Percentiles rank a stretch among this genome's conserved stretches.
phyloP scores from a whole-genome alignment of 2,888 invertebrate species.

The Archaeoteleia sp. region DNA sequence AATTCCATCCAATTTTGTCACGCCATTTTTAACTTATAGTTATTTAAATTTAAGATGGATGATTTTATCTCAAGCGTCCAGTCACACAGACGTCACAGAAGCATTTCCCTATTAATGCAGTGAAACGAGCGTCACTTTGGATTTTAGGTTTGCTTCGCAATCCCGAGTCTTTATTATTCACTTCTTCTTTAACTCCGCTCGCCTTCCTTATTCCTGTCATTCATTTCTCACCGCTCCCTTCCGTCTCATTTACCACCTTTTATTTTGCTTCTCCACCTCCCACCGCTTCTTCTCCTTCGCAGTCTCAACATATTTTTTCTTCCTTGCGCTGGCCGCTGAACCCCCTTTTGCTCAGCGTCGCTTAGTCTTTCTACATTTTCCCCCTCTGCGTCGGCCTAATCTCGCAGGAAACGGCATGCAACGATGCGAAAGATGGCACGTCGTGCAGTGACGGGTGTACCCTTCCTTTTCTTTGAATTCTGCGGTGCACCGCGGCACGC shows the following conservation, averaged over 20 bases:
- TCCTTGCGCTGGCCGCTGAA: constrained; percentile 8
- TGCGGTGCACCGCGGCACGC: constrained; percentile 14
- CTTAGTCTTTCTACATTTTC: constrained; percentile 24
- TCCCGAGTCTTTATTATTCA: constrained; percentile 32
- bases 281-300: constrained; percentile 6
- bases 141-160: constrained; percentile 6
- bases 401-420: constrained; percentile 25
- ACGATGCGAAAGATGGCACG: constrained; percentile 19
- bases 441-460: constrained; percentile 2
- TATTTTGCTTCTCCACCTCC: too few species aligned
- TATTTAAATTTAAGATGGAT: too few species aligned
- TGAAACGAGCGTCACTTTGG: constrained; percentile 11
- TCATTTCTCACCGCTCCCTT: constrained; percentile 8
- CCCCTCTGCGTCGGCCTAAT: constrained; percentile 27
- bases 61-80: too few species aligned
- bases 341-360: constrained; percentile 20
- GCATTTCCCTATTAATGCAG: too few species aligned
- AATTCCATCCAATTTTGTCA: too few species aligned
- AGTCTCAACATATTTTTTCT: constrained; percentile 25
- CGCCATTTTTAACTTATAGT: too few species aligned
- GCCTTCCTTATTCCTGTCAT: background rate
- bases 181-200: constrained; percentile 16
- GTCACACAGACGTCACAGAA: too few species aligned
- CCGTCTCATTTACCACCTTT: too few species aligned
- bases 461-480: constrained; percentile 20